A percentile compares a stretch with the other conserved stretches of the same genome.
phyloP scores from a whole-genome alignment of 2,888 invertebrate species.

The Allygus modestus region DNA sequence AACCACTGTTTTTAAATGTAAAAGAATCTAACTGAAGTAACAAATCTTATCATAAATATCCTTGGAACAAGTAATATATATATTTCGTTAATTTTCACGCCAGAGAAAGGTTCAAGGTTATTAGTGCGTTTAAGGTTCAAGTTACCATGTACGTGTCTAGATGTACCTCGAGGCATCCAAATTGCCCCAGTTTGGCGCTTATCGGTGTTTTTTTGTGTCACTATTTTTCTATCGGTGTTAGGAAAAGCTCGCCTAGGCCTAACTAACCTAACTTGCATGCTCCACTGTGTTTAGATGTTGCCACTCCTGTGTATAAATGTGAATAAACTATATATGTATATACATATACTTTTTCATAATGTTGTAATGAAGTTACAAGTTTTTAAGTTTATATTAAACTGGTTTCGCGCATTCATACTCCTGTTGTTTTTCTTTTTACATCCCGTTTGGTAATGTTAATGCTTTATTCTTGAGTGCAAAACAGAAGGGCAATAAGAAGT shows the following conservation, averaged over 20 bases:
- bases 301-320: conserved; percentile 70
- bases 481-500: too few relatives aligned
- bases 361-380: conserved; percentile 80
- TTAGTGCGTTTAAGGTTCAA: background rate
- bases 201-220: conserved; percentile 59
- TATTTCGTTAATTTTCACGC: too few relatives aligned
- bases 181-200: conserved; percentile 41
- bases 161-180: conserved; percentile 12
- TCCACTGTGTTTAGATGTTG: conserved; percentile 51
- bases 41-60: too few relatives aligned
- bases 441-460: conserved; percentile 2
- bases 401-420: conserved; percentile 75
- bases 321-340: conserved; percentile 71
- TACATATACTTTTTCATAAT: conserved; percentile 89
- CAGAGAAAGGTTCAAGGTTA: too few relatives aligned
- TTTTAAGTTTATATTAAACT: conserved; percentile 93
- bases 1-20: too few relatives aligned
- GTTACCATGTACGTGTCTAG: conserved; percentile 45
- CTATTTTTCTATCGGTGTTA: conserved; percentile 59
- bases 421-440: conserved; percentile 19
- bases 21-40: too few relatives aligned
- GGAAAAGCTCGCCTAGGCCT: conserved; percentile 54
- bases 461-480: too few relatives aligned
- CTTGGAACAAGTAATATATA: too few relatives aligned
- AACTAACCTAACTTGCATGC: conserved; percentile 50